These are phyloP conservation scores for Ferdinandea cuprea DNA, from an alignment of 2,888 invertebrate genomes.

Conservation along the genomic window DNA sequence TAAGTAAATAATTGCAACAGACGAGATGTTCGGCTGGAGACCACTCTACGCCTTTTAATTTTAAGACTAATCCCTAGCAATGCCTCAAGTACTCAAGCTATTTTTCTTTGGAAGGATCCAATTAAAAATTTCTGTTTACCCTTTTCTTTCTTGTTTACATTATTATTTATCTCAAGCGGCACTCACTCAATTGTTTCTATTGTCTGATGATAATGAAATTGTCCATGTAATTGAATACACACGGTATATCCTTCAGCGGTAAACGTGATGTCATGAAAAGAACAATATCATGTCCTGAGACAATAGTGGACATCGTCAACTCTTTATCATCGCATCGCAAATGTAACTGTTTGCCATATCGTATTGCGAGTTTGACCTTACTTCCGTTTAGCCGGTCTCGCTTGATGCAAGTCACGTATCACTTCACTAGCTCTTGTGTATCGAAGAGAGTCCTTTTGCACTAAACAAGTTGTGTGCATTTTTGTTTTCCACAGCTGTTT, in stretches of 20 bases:
- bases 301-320: conserved; percentile 30
- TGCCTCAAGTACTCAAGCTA: no score
- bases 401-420: conserved; percentile 41
- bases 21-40: no score
- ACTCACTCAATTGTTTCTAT: conserved; percentile 10
- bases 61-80: no score
- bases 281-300: conserved; percentile 31
- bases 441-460: background rate
- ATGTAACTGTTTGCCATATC: conserved; percentile 1
- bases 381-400: conserved; percentile 4
- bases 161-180: background rate
- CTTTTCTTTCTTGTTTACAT: conserved; percentile 3
- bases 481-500: background rate
- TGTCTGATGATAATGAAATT: conserved; percentile 34
- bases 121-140: conserved; percentile 22
- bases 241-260: background rate
- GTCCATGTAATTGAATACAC: conserved; percentile 44
- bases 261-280: conserved; percentile 19
- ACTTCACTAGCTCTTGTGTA: background rate
- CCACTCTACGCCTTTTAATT: no score
- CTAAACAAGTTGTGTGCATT: background rate
- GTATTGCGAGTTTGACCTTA: conserved; percentile 23
- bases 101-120: background rate
- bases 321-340: conserved; percentile 12
- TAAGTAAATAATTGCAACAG: no score